Evolutionary conservation across 2,888 invertebrate species (phyloP), one percentile per base, ranked within the genome.

Genomic region (Coenonympha arcania): DNA sequence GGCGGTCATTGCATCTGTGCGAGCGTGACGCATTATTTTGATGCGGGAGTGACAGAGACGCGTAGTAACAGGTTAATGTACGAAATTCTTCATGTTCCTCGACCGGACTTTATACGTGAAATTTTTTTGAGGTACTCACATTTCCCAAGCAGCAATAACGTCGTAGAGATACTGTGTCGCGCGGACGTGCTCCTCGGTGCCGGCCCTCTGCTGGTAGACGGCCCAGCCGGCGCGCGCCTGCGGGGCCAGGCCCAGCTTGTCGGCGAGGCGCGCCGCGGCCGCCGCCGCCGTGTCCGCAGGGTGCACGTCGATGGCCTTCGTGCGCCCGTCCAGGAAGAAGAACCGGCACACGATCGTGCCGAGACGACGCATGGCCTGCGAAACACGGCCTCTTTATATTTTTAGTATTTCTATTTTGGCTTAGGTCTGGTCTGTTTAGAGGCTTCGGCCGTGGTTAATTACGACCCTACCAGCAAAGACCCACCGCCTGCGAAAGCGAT

Each of bases 251-350:
- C 94, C 95, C 43, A 95, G 87, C 73, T 96, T 94, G 74, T 96
- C 95, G 0, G 96, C 95, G 20, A 98, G 87, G 62, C 95, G 93
- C 2, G 92, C 90, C 2, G 96, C 93, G 0, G 96, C 96, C 68
- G 96, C 96, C 16, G 93, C 92, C 0, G 96, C 96, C 2, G 96
- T 96, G 73, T 98, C 96, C 1, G 95, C 95, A 1, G 97, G 96
- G 84, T 96, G 96, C 18, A 98, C 94, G 76, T 96, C 96, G 56
- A 98, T 95, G 0, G 97, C 96, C 77, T 97, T 98, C 1, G 96
- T 96, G 48, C 96, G 90, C 0, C 96, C 96, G 77, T 98, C 97
- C 73, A 98, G 88, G 85, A 98, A 96, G 88, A 96, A 96, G 82
- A 98, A 96, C 40, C 95, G 90, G 73, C 96, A 96, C 0, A 97